These are phyloP conservation scores for Acomys russatus DNA, from an alignment of 2,797 vertebrate species.

Conservation along the genomic window DNA sequence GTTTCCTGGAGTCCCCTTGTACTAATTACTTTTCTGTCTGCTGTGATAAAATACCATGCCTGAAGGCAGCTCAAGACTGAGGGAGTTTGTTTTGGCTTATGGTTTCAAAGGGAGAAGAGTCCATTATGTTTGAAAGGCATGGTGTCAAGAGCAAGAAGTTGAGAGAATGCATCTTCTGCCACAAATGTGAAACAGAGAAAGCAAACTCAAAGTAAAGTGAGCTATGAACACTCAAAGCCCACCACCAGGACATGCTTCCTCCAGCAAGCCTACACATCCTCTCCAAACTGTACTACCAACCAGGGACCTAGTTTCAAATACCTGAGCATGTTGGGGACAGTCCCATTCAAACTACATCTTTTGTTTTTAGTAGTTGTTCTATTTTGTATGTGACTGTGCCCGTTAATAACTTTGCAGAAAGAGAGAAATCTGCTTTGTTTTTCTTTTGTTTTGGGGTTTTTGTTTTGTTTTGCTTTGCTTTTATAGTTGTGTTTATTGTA, in stretches of 20 bases:
- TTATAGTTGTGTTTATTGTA: slow-evolving; percentile 47
- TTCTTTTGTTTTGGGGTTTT: neutral
- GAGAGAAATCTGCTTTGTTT: neutral
- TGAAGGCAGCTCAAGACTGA: neutral
- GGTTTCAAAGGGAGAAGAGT: neutral
- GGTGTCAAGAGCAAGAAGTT: neutral
- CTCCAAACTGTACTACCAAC: neutral
- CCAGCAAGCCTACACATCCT: neutral
- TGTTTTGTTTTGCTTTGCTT: neutral
- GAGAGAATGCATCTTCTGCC: neutral
- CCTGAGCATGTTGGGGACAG: too few relatives aligned
- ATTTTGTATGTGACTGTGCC: slow-evolving; percentile 16
- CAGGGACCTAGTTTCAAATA: neutral
- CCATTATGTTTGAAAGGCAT: neutral
- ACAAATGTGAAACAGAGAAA: neutral
- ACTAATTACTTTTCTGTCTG: neutral
- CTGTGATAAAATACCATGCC: neutral
- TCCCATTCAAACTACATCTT: neutral
- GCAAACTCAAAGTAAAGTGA: neutral
- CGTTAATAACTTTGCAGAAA: neutral
- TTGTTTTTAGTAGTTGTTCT: slow-evolving; percentile 25
- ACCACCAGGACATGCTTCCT: neutral
- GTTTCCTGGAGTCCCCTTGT: slow-evolving; percentile 39
- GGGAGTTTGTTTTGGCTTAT: neutral
- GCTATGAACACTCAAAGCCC: neutral